These are phyloP conservation scores for Gephyroberyx darwinii DNA, from an alignment of 2,797 vertebrate genomes.

Conservation along the genomic window DNA sequence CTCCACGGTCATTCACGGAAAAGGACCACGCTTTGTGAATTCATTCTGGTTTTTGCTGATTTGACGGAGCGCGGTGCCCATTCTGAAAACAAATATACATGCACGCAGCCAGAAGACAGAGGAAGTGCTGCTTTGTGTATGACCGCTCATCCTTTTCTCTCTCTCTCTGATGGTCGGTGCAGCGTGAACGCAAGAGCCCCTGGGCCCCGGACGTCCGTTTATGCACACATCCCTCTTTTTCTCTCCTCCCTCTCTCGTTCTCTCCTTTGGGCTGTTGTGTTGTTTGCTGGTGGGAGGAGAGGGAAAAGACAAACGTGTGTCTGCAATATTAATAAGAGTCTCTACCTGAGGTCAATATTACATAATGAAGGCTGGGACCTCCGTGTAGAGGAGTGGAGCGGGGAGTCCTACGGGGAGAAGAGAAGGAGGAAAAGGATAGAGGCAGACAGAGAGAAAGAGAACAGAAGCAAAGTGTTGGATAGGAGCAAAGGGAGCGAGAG, in stretches of 20 bases:
- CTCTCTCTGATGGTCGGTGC: conserved; percentile 32
- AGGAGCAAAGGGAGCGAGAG: neutral
- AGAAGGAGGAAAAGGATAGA: too few relatives aligned
- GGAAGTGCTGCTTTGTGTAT: conserved; percentile 4
- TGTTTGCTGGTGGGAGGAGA: conserved; percentile 22
- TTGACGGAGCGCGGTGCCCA: neutral
- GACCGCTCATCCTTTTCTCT: neutral
- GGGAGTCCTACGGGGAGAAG: neutral
- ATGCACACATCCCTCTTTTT: conserved; percentile 1
- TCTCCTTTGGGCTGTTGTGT: conserved; percentile 3
- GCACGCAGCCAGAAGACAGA: neutral
- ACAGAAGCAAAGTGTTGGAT: neutral
- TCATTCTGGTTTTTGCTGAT: neutral
- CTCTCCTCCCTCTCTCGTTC: neutral
- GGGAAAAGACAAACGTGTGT: neutral
- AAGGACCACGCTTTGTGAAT: neutral
- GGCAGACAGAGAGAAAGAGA: conserved; percentile 1
- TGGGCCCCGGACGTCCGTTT: conserved; percentile 36
- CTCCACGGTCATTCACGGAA: neutral
- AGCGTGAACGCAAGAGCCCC: conserved; percentile 54
- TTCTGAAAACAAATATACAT: conserved; percentile 1
- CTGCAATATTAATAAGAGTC: conserved; percentile 2
- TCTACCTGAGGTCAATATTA: conserved; percentile 22
- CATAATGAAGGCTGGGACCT: conserved; percentile 13
- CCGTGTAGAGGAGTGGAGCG: conserved; percentile 5